Evolutionary conservation across 2,113 vertebrate species (phyloP), one percentile per base, ranked within the genome.

Genomic region (Cebidichthys violaceus): DNA sequence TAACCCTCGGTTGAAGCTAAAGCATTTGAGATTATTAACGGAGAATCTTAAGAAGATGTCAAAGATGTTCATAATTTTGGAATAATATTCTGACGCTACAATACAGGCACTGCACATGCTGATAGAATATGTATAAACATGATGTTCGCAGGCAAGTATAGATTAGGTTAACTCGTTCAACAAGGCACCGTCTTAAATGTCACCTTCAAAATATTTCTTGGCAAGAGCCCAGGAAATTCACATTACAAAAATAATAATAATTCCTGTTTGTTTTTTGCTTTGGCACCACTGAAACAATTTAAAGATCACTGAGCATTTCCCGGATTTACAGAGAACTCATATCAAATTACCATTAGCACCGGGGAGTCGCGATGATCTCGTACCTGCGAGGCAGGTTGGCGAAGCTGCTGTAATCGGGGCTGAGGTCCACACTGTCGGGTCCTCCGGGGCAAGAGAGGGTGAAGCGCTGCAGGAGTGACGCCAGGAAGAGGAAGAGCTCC

Each of bases 401-500:
- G 17, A 94, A 93, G 62, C 91, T 82, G 67, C 95, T 94, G 75
- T 81, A 33, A 67, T 92, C 87, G 0, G 93, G 92, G 43, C 31
- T 89, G 65, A 89, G 31, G 55, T 94, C 89, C 0, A 95, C n/a
- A 10, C 72, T 76, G 54, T 93, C 86, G 0, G 90, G 91, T 15
- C 94, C 92, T 6, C 68, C 82, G 1, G 79, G 77, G 33, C 89
- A 80, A n/a, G 79, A 87, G 33, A 95, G 89, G 75, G 88, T 90
- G 85, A 95, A 94, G 27, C 11, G 80, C 87, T 95, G 95, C 62
- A 95, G 81, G 62, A 95, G 75, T 14, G 90, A 81, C 2, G 93
- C 93, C 54, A 94, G 9, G 71, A 95, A 94, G 22, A 95, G 75
- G 84, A 95, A 95, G 4, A 95, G 77, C 89, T 95, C 94, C 93